Evolutionary conservation across 2,113 vertebrate genomes (phyloP).

Genomic region (Seriola rivoliana): DNA sequence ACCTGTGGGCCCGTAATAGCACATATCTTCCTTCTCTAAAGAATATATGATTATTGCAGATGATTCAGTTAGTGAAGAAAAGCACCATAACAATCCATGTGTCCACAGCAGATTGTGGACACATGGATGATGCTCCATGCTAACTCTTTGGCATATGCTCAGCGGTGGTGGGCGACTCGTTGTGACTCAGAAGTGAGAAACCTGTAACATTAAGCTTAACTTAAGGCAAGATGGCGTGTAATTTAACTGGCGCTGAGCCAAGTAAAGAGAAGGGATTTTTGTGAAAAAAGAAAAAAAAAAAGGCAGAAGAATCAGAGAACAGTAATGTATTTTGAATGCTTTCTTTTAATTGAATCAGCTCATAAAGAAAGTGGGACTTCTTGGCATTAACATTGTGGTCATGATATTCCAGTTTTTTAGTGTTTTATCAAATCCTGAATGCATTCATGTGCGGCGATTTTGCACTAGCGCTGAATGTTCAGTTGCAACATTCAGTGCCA

Average conservation of each 20-base stretch:
- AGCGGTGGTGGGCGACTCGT: constrained; percentile 42
- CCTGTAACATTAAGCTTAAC: not conserved
- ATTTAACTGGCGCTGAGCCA: constrained; percentile 29
- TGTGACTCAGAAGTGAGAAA: constrained; percentile 15
- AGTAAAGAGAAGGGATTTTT: constrained; percentile 7
- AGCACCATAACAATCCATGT: not conserved
- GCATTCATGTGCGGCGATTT: too few relatives aligned
- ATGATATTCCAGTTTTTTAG: too few relatives aligned
- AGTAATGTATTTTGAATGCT: not conserved
- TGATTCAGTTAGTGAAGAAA: not conserved
- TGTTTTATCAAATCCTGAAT: too few relatives aligned
- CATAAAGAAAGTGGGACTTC: not conserved
- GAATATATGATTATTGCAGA: constrained; percentile 8
- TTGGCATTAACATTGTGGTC: too few relatives aligned
- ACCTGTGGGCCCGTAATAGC: not conserved
- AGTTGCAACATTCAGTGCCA: not conserved
- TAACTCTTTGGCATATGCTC: constrained; percentile 68
- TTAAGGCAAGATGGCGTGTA: constrained; percentile 27
- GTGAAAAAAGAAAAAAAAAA: not conserved
- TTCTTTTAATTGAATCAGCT: not conserved
- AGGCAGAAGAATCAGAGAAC: not conserved
- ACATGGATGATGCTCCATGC: constrained; percentile 1
- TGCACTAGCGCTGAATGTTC: not conserved
- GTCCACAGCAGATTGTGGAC: constrained; percentile 26
- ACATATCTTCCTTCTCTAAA: not conserved